phyloP scores from a whole-genome alignment of 2,797 vertebrate species.

The Tadarida brasiliensis region DNA sequence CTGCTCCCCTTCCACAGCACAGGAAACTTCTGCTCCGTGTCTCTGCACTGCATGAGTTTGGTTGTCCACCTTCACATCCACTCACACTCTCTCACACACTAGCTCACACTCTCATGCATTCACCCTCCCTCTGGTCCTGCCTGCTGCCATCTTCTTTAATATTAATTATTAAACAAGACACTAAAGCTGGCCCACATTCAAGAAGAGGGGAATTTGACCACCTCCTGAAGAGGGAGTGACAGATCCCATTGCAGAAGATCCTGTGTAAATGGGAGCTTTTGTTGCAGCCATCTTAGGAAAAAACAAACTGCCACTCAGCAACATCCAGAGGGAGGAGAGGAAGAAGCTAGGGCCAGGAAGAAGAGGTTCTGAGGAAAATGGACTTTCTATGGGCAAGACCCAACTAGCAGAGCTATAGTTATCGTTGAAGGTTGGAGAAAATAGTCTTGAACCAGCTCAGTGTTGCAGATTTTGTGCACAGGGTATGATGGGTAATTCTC shows the following conservation, averaged over 20 bases:
- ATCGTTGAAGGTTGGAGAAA: not conserved
- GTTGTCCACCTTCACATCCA: too few relatives aligned
- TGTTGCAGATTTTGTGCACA: not conserved
- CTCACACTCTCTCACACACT: too few relatives aligned
- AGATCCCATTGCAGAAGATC: not conserved
- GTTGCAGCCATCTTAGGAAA: not conserved
- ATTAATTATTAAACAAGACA: constrained; percentile 30
- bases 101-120: too few relatives aligned
- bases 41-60: too few relatives aligned
- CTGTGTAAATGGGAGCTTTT: not conserved
- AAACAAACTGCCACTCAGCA: not conserved
- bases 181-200: constrained; percentile 3
- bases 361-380: constrained; percentile 39
- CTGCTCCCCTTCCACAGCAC: too few relatives aligned
- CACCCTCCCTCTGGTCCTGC: too few relatives aligned
- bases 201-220: not conserved
- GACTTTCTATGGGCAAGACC: not conserved
- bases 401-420: constrained; percentile 9
- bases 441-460: not conserved
- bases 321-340: not conserved
- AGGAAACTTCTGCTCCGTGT: too few relatives aligned
- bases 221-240: not conserved
- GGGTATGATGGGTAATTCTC: not conserved
- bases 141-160: not conserved
- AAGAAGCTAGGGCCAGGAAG: not conserved